These are phyloP conservation scores for Melanotaenia duboulayi DNA, from an alignment of 2,113 vertebrate species.

Conservation along the genomic window DNA sequence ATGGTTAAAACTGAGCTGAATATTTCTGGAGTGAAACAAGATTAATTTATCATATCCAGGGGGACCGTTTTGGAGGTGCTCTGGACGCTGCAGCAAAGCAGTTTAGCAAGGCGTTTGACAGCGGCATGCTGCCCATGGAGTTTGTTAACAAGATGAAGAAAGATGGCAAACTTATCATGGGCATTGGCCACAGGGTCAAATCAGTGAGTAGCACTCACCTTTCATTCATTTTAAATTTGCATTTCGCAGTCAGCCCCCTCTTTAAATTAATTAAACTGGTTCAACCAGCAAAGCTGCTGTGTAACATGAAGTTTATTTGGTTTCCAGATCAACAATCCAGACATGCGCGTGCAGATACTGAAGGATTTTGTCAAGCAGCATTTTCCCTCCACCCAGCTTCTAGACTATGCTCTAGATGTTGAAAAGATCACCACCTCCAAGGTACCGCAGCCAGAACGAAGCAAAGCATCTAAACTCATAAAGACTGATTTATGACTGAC, in stretches of 20 bases:
- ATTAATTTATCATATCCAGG: slow-evolving; percentile 77
- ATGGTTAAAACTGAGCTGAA: background rate
- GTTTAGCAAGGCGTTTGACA: slow-evolving; percentile 99
- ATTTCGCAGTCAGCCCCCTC: background rate
- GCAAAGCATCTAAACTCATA: too few species aligned
- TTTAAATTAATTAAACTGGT: background rate
- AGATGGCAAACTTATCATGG: slow-evolving; percentile 98
- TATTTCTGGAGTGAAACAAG: background rate
- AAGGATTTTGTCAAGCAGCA: slow-evolving; percentile 95
- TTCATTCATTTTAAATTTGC: background rate
- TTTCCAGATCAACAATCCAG: slow-evolving; percentile 95
- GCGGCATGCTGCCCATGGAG: slow-evolving; percentile 96
- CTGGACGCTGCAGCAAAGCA: slow-evolving; percentile 96
- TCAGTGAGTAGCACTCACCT: slow-evolving; percentile 82
- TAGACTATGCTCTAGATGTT: slow-evolving; percentile 95
- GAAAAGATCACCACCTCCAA: slow-evolving; percentile 99
- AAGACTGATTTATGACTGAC: too few species aligned
- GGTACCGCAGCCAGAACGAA: slow-evolving; percentile 78
- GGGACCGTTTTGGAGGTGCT: slow-evolving; percentile 96
- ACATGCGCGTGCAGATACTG: slow-evolving; percentile 97
- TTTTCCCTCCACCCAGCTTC: slow-evolving; percentile 90
- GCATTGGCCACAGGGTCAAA: slow-evolving; percentile 96
- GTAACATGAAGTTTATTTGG: background rate
- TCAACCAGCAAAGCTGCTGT: background rate
- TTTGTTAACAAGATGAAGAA: slow-evolving; percentile 99